A percentile compares a stretch with the other conserved stretches of the same genome.
Conservation (phyloP, 2,113 vertebrate genomes). For the Gnathonemus echidnorhynchus region DNA sequence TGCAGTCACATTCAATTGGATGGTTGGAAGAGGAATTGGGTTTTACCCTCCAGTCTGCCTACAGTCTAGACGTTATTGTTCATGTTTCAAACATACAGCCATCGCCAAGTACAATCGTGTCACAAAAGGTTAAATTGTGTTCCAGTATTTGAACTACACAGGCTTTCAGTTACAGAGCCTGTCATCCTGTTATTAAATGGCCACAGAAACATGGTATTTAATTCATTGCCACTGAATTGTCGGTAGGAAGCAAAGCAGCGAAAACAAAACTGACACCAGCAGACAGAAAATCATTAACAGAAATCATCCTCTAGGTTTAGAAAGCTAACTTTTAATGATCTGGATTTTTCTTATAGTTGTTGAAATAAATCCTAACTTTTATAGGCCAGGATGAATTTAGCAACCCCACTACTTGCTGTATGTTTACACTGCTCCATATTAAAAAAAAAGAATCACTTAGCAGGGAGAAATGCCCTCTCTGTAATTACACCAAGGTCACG, state of each 20-base stretch:
- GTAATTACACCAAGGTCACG: constrained; percentile 4
- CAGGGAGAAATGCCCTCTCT: neutral
- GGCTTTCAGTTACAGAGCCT: neutral
- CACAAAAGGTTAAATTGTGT: neutral
- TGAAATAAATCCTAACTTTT: neutral
- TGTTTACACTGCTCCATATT: neutral
- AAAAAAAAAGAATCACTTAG: neutral
- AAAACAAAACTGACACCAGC: neutral
- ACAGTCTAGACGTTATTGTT: neutral
- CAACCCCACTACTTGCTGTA: neutral
- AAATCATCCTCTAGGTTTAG: neutral
- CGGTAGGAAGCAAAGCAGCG: neutral
- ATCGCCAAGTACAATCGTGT: neutral
- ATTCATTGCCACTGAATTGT: neutral
- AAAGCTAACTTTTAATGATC: neutral
- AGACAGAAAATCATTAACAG: neutral
- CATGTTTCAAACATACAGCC: neutral
- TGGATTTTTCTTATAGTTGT: neutral
- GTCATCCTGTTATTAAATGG: neutral
- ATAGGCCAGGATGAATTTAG: neutral
- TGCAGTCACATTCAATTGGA: neutral
- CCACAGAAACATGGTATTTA: neutral
- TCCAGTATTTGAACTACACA: neutral
- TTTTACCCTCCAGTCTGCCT: neutral
- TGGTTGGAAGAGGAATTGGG: neutral